These are phyloP conservation scores for Smutsia gigantea DNA, from an alignment of 2,797 vertebrate genomes.

Conservation along the genomic window DNA sequence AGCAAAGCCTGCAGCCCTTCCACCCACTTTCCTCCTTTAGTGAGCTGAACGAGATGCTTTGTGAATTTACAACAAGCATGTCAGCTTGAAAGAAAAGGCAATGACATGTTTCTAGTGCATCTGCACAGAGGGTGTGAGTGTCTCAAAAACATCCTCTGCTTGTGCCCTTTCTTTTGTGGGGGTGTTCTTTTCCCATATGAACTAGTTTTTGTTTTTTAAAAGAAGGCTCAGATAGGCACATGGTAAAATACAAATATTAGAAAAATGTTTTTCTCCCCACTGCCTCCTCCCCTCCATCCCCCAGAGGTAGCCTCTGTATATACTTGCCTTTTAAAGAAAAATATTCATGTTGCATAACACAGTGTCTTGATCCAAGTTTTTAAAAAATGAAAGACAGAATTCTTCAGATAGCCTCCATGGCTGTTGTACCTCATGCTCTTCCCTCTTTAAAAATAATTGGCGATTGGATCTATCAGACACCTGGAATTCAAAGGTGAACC, in stretches of 20 bases:
- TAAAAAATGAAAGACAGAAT: background rate
- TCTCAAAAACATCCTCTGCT: background rate
- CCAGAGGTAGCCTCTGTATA: background rate
- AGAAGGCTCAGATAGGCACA: background rate
- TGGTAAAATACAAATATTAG: background rate
- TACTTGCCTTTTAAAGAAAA: conserved; percentile 44
- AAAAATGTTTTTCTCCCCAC: background rate
- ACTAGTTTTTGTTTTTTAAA: background rate
- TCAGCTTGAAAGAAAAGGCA: background rate
- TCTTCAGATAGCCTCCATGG: background rate
- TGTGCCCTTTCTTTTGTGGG: background rate
- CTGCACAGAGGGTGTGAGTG: background rate
- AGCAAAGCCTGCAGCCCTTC: background rate
- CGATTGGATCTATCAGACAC: background rate
- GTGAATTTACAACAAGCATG: background rate
- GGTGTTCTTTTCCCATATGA: background rate
- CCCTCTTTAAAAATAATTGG: background rate
- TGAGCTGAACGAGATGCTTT: background rate
- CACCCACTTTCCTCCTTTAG: background rate
- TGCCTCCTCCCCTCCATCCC: background rate
- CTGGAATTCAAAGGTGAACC: background rate
- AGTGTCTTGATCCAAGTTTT: background rate
- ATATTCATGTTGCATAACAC: background rate
- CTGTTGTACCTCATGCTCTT: background rate
- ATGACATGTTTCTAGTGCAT: background rate